Evolutionary conservation across 92 coral and sea anemone species (phyloP).

Genomic region (Isaurus tuberculatus): DNA sequence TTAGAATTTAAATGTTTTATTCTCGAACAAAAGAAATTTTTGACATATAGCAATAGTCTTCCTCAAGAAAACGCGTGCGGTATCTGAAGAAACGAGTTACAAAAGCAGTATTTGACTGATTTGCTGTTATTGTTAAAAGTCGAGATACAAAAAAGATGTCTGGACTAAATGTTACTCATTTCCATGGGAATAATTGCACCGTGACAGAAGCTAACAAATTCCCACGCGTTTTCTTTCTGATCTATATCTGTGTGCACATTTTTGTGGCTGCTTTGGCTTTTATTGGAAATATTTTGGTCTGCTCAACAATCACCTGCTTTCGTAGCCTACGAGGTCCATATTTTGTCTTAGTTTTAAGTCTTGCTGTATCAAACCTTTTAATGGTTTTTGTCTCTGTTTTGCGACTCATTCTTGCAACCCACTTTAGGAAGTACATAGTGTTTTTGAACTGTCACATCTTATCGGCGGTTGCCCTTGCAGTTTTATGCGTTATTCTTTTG

Average conservation of each 20-base stretch:
- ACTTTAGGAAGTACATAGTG: conserved; percentile 1
- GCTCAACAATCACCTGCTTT: conserved; percentile 22
- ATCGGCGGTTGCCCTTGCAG: conserved; percentile 20
- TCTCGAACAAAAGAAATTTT: not conserved
- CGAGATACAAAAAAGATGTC: not conserved
- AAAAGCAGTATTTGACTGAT: not conserved
- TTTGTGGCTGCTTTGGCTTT: conserved; percentile 23
- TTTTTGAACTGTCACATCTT: conserved; percentile 36
- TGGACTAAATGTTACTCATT: not conserved
- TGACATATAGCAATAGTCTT: not conserved
- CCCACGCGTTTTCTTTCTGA: not conserved
- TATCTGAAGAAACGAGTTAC: not conserved
- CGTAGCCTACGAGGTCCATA: conserved; percentile 10
- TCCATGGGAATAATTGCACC: conserved; percentile 19
- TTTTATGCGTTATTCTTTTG: conserved; percentile 22
- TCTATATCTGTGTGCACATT: conserved; percentile 29
- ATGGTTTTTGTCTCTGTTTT: conserved; percentile 5
- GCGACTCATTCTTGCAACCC: conserved; percentile 28
- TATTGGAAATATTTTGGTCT: conserved; percentile 35
- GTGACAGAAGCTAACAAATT: not conserved
- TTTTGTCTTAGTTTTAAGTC: conserved; percentile 19
- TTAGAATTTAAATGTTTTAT: not conserved
- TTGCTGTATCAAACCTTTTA: conserved; percentile 7
- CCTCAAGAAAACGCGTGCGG: not conserved
- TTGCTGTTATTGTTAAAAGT: not conserved